These are phyloP conservation scores for Penaeus monodon DNA, from an alignment of 2,888 invertebrate species.

Conservation along the genomic window DNA sequence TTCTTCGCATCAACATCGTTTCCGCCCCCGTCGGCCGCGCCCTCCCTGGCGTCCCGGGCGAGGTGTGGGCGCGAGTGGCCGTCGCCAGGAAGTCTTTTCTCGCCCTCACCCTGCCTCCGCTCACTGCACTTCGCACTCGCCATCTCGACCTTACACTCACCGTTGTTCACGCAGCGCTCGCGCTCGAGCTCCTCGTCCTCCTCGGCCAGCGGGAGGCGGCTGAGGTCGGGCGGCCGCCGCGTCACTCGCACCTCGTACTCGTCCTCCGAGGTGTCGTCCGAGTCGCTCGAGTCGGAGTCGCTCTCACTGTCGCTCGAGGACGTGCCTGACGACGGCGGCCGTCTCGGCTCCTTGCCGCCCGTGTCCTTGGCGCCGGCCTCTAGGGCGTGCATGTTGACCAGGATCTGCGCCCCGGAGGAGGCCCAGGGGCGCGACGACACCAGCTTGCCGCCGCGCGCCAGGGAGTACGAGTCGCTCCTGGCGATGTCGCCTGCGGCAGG, in stretches of 20 bases:
- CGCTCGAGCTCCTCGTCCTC: conserved; percentile 18
- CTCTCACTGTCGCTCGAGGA: conserved; percentile 29
- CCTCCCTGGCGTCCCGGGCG: not conserved
- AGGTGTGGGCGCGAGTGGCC: conserved; percentile 16
- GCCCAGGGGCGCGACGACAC: conserved; percentile 55
- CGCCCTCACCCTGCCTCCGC: not conserved
- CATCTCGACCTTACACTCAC: not conserved
- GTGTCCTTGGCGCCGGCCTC: not conserved
- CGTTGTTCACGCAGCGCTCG: not conserved
- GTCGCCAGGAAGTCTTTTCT: not conserved
- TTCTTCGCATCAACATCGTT: not conserved
- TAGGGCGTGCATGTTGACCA: conserved; percentile 31
- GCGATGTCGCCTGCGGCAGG: conserved; percentile 34
- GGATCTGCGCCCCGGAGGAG: conserved; percentile 18
- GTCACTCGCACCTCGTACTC: conserved; percentile 38
- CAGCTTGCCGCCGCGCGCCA: conserved; percentile 53
- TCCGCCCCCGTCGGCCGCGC: not conserved
- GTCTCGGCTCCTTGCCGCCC: not conserved
- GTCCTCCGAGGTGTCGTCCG: conserved; percentile 45
- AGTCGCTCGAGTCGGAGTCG: conserved; percentile 32
- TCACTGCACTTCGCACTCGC: conserved; percentile 1
- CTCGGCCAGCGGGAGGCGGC: conserved; percentile 25
- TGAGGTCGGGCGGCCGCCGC: not conserved
- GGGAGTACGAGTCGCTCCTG: conserved; percentile 49
- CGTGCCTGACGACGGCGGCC: not conserved